phyloP scores from a whole-genome alignment of 2,797 vertebrate genomes.

The Anniella stebbinsi region DNA sequence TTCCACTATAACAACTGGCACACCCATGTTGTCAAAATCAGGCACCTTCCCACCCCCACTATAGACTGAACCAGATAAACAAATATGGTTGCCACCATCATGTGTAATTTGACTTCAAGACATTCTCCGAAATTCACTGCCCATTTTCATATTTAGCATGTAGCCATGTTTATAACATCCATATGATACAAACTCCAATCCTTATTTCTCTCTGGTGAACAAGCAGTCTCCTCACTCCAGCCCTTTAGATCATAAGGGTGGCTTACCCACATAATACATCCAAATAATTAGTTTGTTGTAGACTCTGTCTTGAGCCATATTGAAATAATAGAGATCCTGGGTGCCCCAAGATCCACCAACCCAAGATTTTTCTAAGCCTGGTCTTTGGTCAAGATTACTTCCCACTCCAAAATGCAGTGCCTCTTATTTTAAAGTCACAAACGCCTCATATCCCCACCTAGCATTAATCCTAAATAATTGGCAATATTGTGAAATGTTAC shows the following conservation, averaged over 20 bases:
- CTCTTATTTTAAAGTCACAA: not conserved
- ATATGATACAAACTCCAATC: not conserved
- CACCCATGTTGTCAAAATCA: not conserved
- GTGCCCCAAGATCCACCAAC: not conserved
- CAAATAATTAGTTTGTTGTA: not conserved
- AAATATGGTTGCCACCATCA: not conserved
- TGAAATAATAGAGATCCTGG: not conserved
- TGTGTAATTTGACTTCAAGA: not conserved
- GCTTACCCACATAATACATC: not conserved
- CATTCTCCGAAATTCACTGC: not conserved
- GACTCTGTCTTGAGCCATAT: not conserved
- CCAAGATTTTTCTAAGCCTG: not conserved
- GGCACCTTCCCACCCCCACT: no score
- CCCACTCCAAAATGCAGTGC: not conserved
- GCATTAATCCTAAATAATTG: conserved; percentile 3
- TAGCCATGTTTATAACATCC: not conserved
- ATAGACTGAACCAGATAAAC: not conserved
- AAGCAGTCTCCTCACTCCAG: not conserved
- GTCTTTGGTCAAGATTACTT: not conserved
- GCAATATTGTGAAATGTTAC: not conserved
- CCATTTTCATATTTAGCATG: not conserved
- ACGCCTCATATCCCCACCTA: not conserved
- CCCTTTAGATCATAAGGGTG: not conserved
- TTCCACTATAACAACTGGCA: not conserved
- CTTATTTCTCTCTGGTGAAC: not conserved